phyloP scores from a whole-genome alignment of 1,140 invertebrate genomes.

The Drosophila subobscura region DNA sequence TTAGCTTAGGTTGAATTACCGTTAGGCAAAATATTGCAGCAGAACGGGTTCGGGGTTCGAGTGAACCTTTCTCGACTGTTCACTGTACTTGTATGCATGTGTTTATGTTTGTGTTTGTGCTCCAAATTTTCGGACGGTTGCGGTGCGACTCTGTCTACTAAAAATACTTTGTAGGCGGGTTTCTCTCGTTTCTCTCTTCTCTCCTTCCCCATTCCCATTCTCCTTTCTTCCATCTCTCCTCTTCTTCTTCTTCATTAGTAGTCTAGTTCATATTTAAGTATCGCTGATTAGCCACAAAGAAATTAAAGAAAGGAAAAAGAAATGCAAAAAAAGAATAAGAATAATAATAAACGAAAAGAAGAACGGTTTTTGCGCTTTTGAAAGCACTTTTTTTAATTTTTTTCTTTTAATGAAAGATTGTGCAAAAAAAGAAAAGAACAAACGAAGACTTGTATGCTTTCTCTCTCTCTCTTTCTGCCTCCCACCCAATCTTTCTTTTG shows the following conservation, averaged over 20 bases:
- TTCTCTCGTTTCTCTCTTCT: slow-evolving; percentile 1
- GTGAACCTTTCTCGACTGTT: slow-evolving; percentile 1
- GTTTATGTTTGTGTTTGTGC: slow-evolving; percentile 32
- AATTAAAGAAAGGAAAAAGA: slow-evolving; percentile 19
- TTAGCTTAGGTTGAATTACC: too few species aligned
- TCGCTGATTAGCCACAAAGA: slow-evolving; percentile 66
- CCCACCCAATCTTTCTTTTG: too few species aligned
- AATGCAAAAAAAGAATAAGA: slow-evolving; percentile 1
- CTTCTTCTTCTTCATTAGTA: slow-evolving; percentile 33
- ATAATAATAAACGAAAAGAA: slow-evolving; percentile 22
- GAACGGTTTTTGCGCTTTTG: slow-evolving; percentile 52
- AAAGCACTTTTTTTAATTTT: slow-evolving; percentile 47
- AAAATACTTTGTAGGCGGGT: slow-evolving; percentile 72
- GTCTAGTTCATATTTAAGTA: slow-evolving; percentile 1
- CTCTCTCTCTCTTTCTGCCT: slow-evolving; percentile 18
- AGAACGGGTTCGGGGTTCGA: too few species aligned
- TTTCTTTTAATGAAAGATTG: slow-evolving; percentile 32
- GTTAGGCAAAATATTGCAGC: too few species aligned
- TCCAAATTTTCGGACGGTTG: slow-evolving; percentile 43
- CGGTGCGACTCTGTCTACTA: slow-evolving; percentile 55
- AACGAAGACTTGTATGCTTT: slow-evolving; percentile 48
- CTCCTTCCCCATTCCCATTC: slow-evolving; percentile 9
- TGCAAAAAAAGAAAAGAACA: slow-evolving; percentile 27
- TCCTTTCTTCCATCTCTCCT: slow-evolving; percentile 22
- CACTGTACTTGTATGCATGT: slow-evolving; percentile 13